Conservation (phyloP, 2,888 invertebrate species). For the Pyrocoelia pectoralis region DNA sequence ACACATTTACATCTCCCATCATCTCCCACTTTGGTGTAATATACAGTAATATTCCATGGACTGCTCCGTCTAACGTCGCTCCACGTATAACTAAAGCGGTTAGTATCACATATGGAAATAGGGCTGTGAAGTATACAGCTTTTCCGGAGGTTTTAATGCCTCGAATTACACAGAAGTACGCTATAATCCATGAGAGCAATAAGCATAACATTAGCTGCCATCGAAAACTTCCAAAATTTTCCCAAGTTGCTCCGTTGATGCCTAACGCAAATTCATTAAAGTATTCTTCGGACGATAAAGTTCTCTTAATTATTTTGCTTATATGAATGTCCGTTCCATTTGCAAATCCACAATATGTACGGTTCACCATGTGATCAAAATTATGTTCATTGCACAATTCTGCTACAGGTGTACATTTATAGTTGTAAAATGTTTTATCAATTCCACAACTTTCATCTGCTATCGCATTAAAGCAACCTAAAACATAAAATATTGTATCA, state of each 20-base stretch:
- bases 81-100: constrained; percentile 70
- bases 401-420: constrained; percentile 62
- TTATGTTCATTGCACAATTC: constrained; percentile 62
- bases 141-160: constrained; percentile 89
- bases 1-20: constrained; percentile 72
- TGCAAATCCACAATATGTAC: constrained; percentile 60
- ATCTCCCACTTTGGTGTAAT: constrained; percentile 76
- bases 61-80: constrained; percentile 68
- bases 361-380: constrained; percentile 58
- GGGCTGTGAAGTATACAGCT: constrained; percentile 78
- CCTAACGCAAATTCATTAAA: constrained; percentile 81
- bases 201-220: constrained; percentile 86
- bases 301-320: constrained; percentile 63
- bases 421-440: constrained; percentile 64
- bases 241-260: constrained; percentile 74
- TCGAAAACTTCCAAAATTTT: constrained; percentile 77
- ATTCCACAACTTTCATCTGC: constrained; percentile 65
- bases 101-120: constrained; percentile 76
- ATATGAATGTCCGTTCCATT: constrained; percentile 57
- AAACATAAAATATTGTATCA: constrained; percentile 6
- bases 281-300: constrained; percentile 62
- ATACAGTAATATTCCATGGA: constrained; percentile 76
- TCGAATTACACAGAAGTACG: constrained; percentile 87
- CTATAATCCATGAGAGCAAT: constrained; percentile 80
- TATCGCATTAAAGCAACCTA: constrained; percentile 73